Evolutionary conservation across 2,797 vertebrate genomes (phyloP).

Genomic region (Lophotriccus pileatus): DNA sequence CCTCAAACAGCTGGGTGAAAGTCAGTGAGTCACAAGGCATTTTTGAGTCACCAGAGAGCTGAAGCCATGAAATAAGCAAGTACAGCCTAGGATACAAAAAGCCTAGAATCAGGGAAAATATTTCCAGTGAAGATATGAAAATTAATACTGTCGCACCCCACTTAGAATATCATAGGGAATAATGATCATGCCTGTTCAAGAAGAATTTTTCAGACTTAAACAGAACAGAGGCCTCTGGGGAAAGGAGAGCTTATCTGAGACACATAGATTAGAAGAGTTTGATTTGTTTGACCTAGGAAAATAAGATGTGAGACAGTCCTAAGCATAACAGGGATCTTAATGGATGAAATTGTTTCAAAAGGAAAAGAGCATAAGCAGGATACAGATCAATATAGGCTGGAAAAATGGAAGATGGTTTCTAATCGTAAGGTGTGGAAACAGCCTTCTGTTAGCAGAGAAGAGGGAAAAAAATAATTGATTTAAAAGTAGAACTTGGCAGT

Average conservation of each 20-base stretch:
- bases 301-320: not conserved
- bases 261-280: not conserved
- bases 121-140: not conserved
- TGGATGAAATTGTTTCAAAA: not conserved
- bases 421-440: not conserved
- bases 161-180: not conserved
- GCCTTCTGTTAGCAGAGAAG: not conserved
- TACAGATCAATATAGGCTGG: not conserved
- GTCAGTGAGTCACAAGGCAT: not conserved
- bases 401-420: not conserved
- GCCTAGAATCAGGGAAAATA: not conserved
- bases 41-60: not conserved
- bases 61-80: not conserved
- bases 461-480: not conserved
- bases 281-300: conserved; percentile 36
- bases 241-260: not conserved
- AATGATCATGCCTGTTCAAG: not conserved
- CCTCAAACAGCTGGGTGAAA: not conserved
- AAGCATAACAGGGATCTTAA: not conserved
- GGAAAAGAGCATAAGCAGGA: not conserved
- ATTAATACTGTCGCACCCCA: not conserved
- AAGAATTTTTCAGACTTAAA: not conserved
- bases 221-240: not conserved
- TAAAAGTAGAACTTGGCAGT: not conserved
- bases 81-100: not conserved